Evolutionary conservation across 1,140 invertebrate species (phyloP).

Genomic region (Danaus plexippus): DNA sequence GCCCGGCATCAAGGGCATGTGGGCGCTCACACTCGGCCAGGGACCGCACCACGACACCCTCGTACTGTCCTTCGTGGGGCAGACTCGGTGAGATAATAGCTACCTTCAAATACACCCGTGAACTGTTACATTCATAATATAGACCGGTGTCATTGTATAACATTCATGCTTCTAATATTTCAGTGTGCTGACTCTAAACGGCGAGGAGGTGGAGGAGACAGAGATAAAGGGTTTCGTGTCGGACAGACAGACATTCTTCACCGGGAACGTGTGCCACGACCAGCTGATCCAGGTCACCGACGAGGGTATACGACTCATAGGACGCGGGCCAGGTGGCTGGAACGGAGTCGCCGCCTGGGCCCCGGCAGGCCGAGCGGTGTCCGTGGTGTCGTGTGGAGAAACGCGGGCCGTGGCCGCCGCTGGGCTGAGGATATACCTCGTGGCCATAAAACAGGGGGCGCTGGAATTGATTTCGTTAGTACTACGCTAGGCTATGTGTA

Average conservation of each 20-base stretch:
- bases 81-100: conserved; percentile 77
- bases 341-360: conserved; percentile 83
- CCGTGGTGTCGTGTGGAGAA: conserved; percentile 89
- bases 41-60: conserved; percentile 85
- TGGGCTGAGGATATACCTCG: conserved; percentile 90
- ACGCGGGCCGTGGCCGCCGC: conserved; percentile 91
- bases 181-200: conserved; percentile 88
- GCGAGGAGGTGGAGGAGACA: conserved; percentile 98
- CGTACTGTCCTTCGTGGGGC: conserved; percentile 94
- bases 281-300: conserved; percentile 89
- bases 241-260: conserved; percentile 93
- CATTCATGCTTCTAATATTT: conserved; percentile 15
- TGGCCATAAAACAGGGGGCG: conserved; percentile 81
- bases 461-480: conserved; percentile 63
- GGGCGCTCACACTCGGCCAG: conserved; percentile 87
- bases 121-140: conserved; percentile 3
- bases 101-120: neutral
- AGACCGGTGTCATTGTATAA: neutral
- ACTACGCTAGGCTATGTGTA: conserved; percentile 2
- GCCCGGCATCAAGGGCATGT: conserved; percentile 97
- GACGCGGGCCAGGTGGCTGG: conserved; percentile 78
- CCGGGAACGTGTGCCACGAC: conserved; percentile 89
- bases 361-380: conserved; percentile 83
- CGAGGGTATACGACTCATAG: conserved; percentile 53
- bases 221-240: conserved; percentile 92